Percentiles rank a stretch among this genome's conserved stretches.
Evolutionary conservation across 1,140 invertebrate species (phyloP).

Genomic region (Heliconius eleuchia): DNA sequence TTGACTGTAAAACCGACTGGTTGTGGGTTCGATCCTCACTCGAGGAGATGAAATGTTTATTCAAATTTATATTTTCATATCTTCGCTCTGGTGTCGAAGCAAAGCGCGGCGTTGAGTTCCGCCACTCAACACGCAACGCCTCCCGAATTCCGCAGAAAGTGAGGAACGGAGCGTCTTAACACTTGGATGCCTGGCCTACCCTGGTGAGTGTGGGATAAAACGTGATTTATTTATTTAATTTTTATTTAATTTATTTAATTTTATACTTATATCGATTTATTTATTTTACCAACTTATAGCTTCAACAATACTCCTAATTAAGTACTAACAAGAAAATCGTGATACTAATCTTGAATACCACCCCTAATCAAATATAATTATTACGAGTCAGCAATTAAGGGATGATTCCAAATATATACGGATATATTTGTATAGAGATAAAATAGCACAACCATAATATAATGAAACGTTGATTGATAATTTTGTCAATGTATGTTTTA

Average conservation of each 20-base stretch:
- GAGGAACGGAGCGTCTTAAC: too few species aligned
- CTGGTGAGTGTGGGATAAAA: too few species aligned
- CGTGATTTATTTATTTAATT: too few species aligned
- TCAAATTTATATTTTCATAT: too few species aligned
- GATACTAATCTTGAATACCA: background rate
- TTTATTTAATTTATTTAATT: background rate
- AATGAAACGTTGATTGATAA: background rate
- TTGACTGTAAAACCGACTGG: too few species aligned
- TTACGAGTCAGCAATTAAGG: background rate
- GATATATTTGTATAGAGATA: background rate
- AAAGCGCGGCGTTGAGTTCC: too few species aligned
- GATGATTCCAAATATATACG: background rate
- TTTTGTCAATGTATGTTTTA: background rate
- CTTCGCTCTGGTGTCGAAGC: too few species aligned
- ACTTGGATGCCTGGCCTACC: too few species aligned
- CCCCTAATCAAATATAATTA: background rate
- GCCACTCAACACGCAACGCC: too few species aligned
- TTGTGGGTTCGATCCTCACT: too few species aligned
- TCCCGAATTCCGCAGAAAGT: too few species aligned
- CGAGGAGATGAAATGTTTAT: too few species aligned
- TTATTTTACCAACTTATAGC: background rate
- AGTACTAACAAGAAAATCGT: background rate
- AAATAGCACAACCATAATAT: background rate
- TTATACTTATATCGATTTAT: background rate
- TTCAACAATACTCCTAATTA: background rate